Percentiles rank a stretch among this genome's conserved stretches.
phyloP scores from a whole-genome alignment of 2,113 vertebrate genomes.

The Murina feae region DNA sequence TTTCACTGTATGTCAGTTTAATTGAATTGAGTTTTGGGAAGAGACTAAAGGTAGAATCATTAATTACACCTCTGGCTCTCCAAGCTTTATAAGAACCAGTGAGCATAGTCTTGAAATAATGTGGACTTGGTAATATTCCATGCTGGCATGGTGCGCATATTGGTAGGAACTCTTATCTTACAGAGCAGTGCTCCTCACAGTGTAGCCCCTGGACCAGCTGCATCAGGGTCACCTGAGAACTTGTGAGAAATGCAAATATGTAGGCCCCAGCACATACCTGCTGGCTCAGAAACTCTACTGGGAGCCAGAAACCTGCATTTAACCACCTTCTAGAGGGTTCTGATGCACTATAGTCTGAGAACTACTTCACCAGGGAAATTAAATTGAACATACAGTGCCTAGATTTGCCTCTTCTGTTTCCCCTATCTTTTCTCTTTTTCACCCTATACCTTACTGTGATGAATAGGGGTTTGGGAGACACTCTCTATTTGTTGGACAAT shows the following conservation, averaged over 20 bases:
- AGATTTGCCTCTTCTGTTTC: neutral
- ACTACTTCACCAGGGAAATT: neutral
- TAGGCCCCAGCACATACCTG: neutral
- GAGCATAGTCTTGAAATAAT: too few species aligned
- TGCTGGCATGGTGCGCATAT: accelerated
- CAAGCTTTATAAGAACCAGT: neutral
- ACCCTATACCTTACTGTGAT: neutral
- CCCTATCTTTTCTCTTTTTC: neutral
- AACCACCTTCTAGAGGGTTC: neutral
- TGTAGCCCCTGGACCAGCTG: neutral
- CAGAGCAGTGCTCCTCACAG: too few species aligned
- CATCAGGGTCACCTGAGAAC: neutral
- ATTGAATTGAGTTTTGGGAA: neutral
- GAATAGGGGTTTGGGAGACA: neutral
- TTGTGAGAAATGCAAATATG: neutral
- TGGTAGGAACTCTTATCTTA: neutral
- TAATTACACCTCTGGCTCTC: neutral
- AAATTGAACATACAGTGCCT: neutral
- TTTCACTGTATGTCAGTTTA: neutral
- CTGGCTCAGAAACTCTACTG: neutral
- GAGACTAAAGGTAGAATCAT: neutral
- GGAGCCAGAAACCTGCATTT: neutral
- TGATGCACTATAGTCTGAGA: neutral
- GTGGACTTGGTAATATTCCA: too few species aligned
- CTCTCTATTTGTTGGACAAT: neutral